These are phyloP conservation scores for Basileuterus tristriatus DNA, from an alignment of 2,797 vertebrate species.

Conservation along the genomic window DNA sequence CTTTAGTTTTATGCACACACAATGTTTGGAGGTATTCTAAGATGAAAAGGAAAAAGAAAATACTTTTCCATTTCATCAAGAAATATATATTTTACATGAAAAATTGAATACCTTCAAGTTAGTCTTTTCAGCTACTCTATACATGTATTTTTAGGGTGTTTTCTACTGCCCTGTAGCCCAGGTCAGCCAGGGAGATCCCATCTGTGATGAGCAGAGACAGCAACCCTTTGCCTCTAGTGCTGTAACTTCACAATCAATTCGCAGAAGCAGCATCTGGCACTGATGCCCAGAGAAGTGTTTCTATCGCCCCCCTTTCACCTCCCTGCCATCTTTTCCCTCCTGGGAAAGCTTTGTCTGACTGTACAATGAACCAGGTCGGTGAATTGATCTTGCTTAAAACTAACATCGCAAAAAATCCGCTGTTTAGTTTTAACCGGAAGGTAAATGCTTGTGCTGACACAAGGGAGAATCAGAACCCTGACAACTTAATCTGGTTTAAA, in stretches of 20 bases:
- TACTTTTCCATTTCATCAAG: not conserved
- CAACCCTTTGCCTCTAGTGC: not conserved
- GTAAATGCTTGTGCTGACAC: not conserved
- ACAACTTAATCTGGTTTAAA: not conserved
- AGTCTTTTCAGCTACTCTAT: not conserved
- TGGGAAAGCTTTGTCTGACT: not conserved
- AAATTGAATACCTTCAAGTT: not conserved
- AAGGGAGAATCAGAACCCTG: not conserved
- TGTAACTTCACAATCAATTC: not conserved
- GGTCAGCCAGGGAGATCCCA: not conserved
- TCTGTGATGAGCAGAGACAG: not conserved
- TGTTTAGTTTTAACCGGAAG: not conserved
- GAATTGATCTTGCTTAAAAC: conserved; percentile 10
- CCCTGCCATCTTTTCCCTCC: not conserved
- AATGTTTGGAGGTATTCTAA: not conserved
- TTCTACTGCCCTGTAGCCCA: not conserved
- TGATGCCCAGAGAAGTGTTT: not conserved
- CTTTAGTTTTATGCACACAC: not conserved
- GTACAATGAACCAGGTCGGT: not conserved
- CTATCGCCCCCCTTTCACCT: not conserved
- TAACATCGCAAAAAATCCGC: not conserved
- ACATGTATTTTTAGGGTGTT: not conserved
- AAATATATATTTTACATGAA: not conserved
- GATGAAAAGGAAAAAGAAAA: not conserved
- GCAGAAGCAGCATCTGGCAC: not conserved